Evolutionary conservation across 2,113 vertebrate species (phyloP), one percentile per base, ranked within the genome.

Genomic region (Tamias sibiricus): DNA sequence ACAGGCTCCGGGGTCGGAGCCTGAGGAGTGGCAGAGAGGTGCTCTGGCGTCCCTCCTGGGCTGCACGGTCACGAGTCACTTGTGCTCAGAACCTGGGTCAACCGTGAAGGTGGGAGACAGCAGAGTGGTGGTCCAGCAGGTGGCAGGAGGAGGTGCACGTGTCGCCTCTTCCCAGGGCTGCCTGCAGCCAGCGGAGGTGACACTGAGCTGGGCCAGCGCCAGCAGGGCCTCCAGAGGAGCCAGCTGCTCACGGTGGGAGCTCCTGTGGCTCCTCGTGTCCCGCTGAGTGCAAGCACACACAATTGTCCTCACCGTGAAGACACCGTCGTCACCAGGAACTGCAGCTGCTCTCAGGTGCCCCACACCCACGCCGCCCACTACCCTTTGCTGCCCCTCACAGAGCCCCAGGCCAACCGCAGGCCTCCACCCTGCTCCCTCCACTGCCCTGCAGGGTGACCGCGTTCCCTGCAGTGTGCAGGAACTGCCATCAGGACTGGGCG

Each of bases 191-290:
- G 1, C 7, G 19, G 26, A 24, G 35, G 42, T 0, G 22, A 19
- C 44, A 35, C 14, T 1, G 17, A 54, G 54, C 19, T 4, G 88
- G 19, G 69, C 19, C 19, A n/a, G n/a, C 24, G 74, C 14, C 28
- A 11, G 32, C 0, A 35, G n/a, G 72, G 13, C 26, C 8, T 3
- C 28, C 14, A 2, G n/a, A 12, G 28, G 28, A 26, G 0, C 47
- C 47, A 49, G 0, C 2, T 24, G 69, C 42, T 68, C 40, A 28
- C 1, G 0, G 1, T 1, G 0, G 0, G 35, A 6, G 5, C 52
- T 37, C n/a, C 30, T 24, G 8, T 14, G n/a, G n/a, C n/a, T n/a
- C n/a, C n/a, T n/a, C n/a, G n/a, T n/a, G n/a, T n/a, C n/a, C n/a
- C n/a, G n/a, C n/a, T n/a, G n/a, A n/a, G n/a, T n/a, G n/a, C n/a